Base-by-base conservation (phyloP, 2,797 vertebrate species). In the Chelonia mydas region DNA sequence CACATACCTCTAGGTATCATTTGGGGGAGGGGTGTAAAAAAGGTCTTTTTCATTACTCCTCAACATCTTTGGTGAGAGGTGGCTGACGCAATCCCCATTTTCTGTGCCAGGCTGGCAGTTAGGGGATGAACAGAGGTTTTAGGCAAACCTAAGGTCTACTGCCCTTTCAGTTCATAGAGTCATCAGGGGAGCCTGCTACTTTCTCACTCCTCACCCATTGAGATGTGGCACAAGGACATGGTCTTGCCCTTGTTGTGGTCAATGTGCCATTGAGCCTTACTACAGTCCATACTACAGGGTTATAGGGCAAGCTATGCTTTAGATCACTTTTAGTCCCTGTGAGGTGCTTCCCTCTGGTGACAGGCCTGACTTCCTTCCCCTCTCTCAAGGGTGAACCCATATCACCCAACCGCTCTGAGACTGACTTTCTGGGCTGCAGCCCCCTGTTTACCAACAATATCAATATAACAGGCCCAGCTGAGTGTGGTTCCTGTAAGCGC, bases 101-200 rank as follows among this genome's bases (percentile, higher is more conserved):
- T 87, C 89, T 84, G 2, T 93, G 91, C 93, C 89, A 87, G 74
- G 95, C 51, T 94, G 85, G 95, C 89, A 0, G 1, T 6, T 3
- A 91, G 78, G 59, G 76, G 81, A 88, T 93, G 92, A 94, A 37
- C 94, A 96, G 94, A 92, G 45, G 68, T 92, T 96, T 96, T 94
- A 92, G 95, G 86, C 84, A 94, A 94, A 93, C 41, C 31, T 92
- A 89, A 96, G 96, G 96, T 79, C 94, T 87, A 89, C 92, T 57
- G 81, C 54, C 91, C 78, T 91, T 61, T 51, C 83, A 87, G 83
- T 93, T 80, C 90, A 91, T 19, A 81, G 47, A 55, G 84, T 92
- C 89, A 95, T 94, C 84, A 89, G 81, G 54, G 33, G 12, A 68
- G 0, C 53, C 84, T 79, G 93, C 53, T 78, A 53, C 81, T 54